Evolutionary conservation across 2,113 vertebrate species (phyloP).

Genomic region (Climacteris rufus): DNA sequence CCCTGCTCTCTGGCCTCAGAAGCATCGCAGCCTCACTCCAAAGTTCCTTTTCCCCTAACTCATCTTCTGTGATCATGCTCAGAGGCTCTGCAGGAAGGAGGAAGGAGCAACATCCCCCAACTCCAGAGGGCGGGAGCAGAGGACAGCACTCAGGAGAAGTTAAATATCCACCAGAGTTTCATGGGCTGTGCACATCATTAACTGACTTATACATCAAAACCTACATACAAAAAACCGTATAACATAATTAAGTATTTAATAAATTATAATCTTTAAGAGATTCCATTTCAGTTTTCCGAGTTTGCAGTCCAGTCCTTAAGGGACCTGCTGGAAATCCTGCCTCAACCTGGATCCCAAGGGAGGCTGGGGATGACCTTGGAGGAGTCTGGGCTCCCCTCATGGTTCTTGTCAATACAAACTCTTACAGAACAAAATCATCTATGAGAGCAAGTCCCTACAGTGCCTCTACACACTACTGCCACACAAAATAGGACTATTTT

Average conservation of each 20-base stretch:
- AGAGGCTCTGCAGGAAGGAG: background rate
- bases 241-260: background rate
- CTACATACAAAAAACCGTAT: background rate
- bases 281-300: background rate
- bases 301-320: background rate
- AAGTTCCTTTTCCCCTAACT: background rate
- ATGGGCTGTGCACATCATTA: background rate
- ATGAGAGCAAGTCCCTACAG: background rate
- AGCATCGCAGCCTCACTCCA: background rate
- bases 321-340: background rate
- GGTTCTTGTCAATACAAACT: background rate
- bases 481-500: background rate
- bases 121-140: background rate
- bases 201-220: background rate
- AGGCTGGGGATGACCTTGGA: background rate
- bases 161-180: background rate
- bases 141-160: background rate
- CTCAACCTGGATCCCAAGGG: accelerated
- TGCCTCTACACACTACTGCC: background rate
- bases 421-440: background rate
- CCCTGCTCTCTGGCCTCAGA: background rate
- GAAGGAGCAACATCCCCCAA: background rate
- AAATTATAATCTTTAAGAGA: background rate
- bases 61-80: background rate
- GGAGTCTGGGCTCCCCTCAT: background rate